Conservation (phyloP, 2,797 vertebrate genomes). For the Salarias fasciatus region DNA sequence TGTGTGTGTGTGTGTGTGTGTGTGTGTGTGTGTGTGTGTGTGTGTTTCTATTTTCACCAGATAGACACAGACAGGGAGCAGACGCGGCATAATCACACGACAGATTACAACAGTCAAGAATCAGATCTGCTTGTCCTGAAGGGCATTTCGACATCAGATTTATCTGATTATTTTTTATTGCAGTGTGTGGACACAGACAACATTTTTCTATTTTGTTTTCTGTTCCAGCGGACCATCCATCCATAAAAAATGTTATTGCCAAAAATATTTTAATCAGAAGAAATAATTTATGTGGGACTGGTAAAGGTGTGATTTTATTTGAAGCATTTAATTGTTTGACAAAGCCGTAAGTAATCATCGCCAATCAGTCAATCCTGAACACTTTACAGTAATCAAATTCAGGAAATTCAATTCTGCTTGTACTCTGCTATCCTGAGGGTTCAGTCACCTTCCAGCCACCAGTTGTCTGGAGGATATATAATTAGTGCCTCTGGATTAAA, state of each 20-base stretch:
- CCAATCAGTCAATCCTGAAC: too few relatives aligned
- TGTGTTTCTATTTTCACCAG: constrained; percentile 30
- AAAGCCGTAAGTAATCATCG: too few relatives aligned
- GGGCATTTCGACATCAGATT: neutral
- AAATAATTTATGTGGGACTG: too few relatives aligned
- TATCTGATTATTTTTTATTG: neutral
- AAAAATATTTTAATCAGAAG: neutral
- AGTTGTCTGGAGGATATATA: neutral
- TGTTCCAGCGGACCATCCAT: too few relatives aligned
- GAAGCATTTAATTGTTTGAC: neutral
- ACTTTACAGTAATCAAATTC: neutral
- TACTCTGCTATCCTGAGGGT: neutral
- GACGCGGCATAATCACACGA: constrained; percentile 37
- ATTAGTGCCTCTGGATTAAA: neutral
- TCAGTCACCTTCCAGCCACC: neutral
- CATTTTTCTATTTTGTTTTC: too few relatives aligned
- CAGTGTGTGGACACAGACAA: neutral
- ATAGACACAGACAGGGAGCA: constrained; percentile 55
- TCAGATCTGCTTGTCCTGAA: neutral
- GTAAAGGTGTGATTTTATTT: too few relatives aligned
- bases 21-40: neutral
- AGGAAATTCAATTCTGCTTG: neutral
- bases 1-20: too few relatives aligned
- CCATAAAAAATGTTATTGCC: too few relatives aligned
- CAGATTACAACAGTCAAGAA: constrained; percentile 1